A percentile compares a stretch with the other conserved stretches of the same genome.
Evolutionary conservation across 2,797 vertebrate genomes (phyloP).

Genomic region (Lates japonicus): DNA sequence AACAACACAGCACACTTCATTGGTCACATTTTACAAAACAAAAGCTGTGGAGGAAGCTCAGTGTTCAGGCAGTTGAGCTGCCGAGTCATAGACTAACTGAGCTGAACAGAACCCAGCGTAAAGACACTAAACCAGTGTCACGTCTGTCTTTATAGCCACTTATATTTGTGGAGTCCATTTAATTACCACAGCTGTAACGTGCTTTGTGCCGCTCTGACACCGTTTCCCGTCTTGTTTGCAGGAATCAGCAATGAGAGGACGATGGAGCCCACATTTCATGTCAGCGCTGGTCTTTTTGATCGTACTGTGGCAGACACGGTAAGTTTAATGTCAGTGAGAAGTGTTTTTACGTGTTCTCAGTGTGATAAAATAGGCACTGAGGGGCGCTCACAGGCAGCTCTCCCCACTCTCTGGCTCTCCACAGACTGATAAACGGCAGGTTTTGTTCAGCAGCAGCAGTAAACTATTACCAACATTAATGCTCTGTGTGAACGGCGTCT

Average conservation of each 20-base stretch:
- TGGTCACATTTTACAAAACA: neutral
- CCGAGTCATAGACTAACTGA: neutral
- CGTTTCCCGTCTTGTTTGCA: constrained; percentile 24
- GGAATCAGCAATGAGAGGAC: constrained; percentile 62
- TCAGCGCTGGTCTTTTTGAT: constrained; percentile 40
- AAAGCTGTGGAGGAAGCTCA: neutral
- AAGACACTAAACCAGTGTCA: no score
- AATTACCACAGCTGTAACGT: neutral
- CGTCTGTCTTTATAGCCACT: neutral
- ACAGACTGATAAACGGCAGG: neutral
- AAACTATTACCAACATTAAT: no score
- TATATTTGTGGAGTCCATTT: neutral
- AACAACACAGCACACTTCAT: neutral
- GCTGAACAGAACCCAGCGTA: no score
- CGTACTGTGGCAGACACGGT: constrained; percentile 58
- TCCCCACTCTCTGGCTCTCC: neutral
- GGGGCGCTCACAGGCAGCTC: neutral
- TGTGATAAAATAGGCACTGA: neutral
- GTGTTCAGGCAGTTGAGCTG: neutral
- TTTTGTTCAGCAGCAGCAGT: neutral
- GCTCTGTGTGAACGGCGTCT: neutral
- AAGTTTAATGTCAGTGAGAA: constrained; percentile 22
- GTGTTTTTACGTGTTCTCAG: neutral
- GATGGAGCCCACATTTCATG: constrained; percentile 22
- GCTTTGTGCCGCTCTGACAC: constrained; percentile 11